Evolutionary conservation across 2,888 invertebrate genomes (phyloP).

Genomic region (Scaptomyza polygonia): DNA sequence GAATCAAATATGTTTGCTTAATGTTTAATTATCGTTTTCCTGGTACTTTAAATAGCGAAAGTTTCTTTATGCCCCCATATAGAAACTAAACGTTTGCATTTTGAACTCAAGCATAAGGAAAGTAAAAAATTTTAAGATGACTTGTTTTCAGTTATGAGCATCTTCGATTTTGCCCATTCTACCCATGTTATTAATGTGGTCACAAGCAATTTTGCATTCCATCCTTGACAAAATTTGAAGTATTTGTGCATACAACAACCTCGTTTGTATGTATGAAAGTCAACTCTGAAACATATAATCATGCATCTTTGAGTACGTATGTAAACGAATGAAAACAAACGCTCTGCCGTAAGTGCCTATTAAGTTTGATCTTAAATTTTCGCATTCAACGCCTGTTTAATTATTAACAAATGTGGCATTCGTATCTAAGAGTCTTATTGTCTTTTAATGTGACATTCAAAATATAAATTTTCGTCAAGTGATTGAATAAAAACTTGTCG

Average conservation of each 20-base stretch:
- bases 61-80: too few species aligned
- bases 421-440: neutral
- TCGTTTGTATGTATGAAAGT: slow-evolving; percentile 22
- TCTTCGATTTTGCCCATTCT: slow-evolving; percentile 10
- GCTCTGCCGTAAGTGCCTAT: slow-evolving; percentile 67
- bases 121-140: slow-evolving; percentile 3
- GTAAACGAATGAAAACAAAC: slow-evolving; percentile 71
- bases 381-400: slow-evolving; percentile 4
- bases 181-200: neutral
- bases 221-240: slow-evolving; percentile 40
- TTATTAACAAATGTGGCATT: neutral
- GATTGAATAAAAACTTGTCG: neutral
- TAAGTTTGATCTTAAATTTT: slow-evolving; percentile 65
- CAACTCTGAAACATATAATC: slow-evolving; percentile 42
- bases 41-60: neutral
- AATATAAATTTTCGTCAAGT: neutral
- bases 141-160: slow-evolving; percentile 16
- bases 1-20: neutral
- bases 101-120: neutral
- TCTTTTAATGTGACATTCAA: neutral
- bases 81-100: neutral
- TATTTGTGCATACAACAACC: neutral
- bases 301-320: slow-evolving; percentile 55
- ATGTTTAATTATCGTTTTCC: neutral
- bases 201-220: slow-evolving; percentile 54